Percentiles rank a stretch among this genome's conserved stretches.
These are phyloP conservation scores for Pimephales promelas DNA, from an alignment of 2,113 vertebrate species.

Conservation along the genomic window DNA sequence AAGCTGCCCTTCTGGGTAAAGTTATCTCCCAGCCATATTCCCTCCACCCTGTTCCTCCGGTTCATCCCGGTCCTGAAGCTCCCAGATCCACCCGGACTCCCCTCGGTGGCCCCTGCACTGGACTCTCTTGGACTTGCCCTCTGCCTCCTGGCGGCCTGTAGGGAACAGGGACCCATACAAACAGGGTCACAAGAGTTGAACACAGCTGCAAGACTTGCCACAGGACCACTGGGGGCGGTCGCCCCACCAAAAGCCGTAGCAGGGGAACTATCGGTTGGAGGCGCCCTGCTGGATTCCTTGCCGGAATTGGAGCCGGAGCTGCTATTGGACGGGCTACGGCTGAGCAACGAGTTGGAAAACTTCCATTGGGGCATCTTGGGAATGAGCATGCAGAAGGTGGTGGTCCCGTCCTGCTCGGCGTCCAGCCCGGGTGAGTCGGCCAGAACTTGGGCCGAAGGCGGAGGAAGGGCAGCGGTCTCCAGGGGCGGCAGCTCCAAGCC, in stretches of 20 bases:
- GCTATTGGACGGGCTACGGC: slow-evolving; percentile 83
- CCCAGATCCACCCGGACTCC: slow-evolving; percentile 61
- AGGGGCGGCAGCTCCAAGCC: slow-evolving; percentile 73
- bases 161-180: slow-evolving; percentile 85
- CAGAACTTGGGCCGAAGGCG: slow-evolving; percentile 69
- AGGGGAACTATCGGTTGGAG: slow-evolving; percentile 49
- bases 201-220: slow-evolving; percentile 83
- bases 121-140: slow-evolving; percentile 64
- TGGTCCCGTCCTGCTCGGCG: slow-evolving; percentile 83
- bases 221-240: slow-evolving; percentile 65
- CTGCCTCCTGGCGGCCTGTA: slow-evolving; percentile 81
- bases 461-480: slow-evolving; percentile 68
- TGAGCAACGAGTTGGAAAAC: slow-evolving; percentile 87
- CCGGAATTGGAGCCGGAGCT: slow-evolving; percentile 78
- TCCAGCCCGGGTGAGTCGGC: slow-evolving; percentile 79
- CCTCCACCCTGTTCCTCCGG: slow-evolving; percentile 79
- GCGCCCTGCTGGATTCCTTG: slow-evolving; percentile 76
- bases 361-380: slow-evolving; percentile 94
- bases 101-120: slow-evolving; percentile 64
- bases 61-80: slow-evolving; percentile 72
- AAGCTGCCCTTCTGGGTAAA: slow-evolving; percentile 89
- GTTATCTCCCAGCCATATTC: slow-evolving; percentile 79
- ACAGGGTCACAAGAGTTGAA: slow-evolving; percentile 89
- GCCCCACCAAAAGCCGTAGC: slow-evolving; percentile 59
- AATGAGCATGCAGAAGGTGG: slow-evolving; percentile 93